A percentile compares a stretch with the other conserved stretches of the same genome.
These are phyloP conservation scores for Scyliorhinus canicula DNA, from an alignment of 2,797 vertebrate genomes.

Conservation along the genomic window DNA sequence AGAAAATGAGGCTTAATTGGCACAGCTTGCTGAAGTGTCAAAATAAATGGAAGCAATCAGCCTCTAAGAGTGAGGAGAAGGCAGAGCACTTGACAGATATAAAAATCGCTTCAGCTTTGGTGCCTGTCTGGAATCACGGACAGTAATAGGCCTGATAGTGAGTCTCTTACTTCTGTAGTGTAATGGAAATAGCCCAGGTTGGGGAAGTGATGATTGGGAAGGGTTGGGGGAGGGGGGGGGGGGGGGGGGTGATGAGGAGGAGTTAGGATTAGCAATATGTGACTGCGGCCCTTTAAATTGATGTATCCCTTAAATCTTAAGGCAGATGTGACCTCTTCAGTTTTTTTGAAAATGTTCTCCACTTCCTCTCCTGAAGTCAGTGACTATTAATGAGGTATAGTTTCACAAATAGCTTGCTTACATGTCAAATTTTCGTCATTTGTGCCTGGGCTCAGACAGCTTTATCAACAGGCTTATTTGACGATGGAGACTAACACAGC, in stretches of 20 bases:
- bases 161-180: background rate
- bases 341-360: background rate
- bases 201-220: background rate
- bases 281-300: background rate
- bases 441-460: background rate
- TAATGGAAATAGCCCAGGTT: background rate
- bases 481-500: background rate
- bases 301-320: background rate
- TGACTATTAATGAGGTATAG: background rate
- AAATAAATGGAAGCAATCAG: conserved; percentile 31
- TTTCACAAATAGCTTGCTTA: background rate
- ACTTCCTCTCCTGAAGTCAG: background rate
- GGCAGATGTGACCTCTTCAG: background rate
- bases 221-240: too few relatives aligned
- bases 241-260: background rate
- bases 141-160: background rate
- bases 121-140: background rate
- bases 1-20: conserved; percentile 31
- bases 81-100: background rate
- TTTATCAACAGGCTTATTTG: background rate
- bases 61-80: background rate
- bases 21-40: conserved; percentile 30
- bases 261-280: background rate
- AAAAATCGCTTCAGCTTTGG: background rate
- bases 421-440: background rate